Conservation (phyloP, 2,113 vertebrate species). For the Myocastor coypus region DNA sequence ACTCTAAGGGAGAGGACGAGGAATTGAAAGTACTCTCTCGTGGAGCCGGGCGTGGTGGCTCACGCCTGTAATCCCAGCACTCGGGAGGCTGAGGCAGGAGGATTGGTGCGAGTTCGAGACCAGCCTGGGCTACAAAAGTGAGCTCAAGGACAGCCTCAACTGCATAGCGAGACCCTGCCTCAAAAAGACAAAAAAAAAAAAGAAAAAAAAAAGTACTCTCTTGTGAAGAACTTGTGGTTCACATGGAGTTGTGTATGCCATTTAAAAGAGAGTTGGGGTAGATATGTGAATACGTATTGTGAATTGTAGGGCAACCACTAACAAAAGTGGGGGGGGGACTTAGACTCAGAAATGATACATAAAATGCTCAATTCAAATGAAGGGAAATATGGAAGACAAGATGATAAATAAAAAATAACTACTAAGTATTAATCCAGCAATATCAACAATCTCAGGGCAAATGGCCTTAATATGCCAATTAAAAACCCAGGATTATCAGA, state of each 20-base stretch:
- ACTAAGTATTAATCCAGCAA: background rate
- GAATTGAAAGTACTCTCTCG: background rate
- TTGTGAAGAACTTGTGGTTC: background rate
- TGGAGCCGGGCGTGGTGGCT: too few species aligned
- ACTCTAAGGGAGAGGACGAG: background rate
- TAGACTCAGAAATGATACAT: background rate
- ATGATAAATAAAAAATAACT: background rate
- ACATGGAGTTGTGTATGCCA: background rate
- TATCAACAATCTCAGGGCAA: background rate
- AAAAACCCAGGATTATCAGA: background rate
- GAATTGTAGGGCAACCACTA: background rate
- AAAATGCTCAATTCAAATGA: slow-evolving; percentile 19
- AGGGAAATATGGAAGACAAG: background rate
- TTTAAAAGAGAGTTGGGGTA: background rate
- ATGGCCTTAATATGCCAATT: background rate
- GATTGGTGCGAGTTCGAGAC: too few species aligned
- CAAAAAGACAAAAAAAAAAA: too few species aligned
- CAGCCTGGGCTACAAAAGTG: too few species aligned
- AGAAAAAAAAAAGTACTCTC: background rate
- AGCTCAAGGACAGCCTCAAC: too few species aligned
- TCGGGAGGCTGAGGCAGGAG: too few species aligned
- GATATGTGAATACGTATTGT: background rate
- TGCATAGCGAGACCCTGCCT: too few species aligned
- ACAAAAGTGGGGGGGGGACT: background rate
- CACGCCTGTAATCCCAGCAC: too few species aligned